Evolutionary conservation across 2,888 invertebrate genomes (phyloP).

Genomic region (Pycnomerus fuliginosus): DNA sequence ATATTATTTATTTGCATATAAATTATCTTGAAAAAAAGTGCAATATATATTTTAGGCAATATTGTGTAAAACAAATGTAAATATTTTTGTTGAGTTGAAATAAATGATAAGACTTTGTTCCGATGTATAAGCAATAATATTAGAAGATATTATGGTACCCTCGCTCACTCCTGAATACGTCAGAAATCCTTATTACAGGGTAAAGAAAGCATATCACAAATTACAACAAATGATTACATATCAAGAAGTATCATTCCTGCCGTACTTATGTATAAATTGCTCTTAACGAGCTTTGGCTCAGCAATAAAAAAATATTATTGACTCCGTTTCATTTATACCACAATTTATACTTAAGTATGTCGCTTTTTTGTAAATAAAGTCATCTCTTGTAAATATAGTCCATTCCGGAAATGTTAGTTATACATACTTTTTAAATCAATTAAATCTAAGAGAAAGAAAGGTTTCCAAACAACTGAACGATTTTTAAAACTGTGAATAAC

Average conservation of each 20-base stretch:
- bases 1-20: constrained; percentile 40
- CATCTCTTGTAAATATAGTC: constrained; percentile 33
- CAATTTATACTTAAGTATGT: constrained; percentile 21
- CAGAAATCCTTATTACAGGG: constrained; percentile 41
- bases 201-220: constrained; percentile 44
- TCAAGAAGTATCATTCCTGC: constrained; percentile 19
- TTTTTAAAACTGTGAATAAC: constrained; percentile 33
- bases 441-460: constrained; percentile 26
- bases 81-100: constrained; percentile 31
- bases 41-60: constrained; percentile 51
- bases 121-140: constrained; percentile 37
- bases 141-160: constrained; percentile 10
- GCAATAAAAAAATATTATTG: constrained; percentile 17
- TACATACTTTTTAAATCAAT: constrained; percentile 27
- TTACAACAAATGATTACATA: constrained; percentile 29
- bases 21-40: constrained; percentile 41
- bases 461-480: constrained; percentile 37
- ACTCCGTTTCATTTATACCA: constrained; percentile 2
- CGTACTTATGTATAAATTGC: constrained; percentile 22
- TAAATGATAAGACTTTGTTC: constrained; percentile 25
- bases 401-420: constrained; percentile 24
- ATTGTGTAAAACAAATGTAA: constrained; percentile 33
- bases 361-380: constrained; percentile 22
- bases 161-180: constrained; percentile 17
- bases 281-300: constrained; percentile 8